Base-by-base conservation (phyloP, 1,140 invertebrate genomes). In the Drosophila busckii region DNA sequence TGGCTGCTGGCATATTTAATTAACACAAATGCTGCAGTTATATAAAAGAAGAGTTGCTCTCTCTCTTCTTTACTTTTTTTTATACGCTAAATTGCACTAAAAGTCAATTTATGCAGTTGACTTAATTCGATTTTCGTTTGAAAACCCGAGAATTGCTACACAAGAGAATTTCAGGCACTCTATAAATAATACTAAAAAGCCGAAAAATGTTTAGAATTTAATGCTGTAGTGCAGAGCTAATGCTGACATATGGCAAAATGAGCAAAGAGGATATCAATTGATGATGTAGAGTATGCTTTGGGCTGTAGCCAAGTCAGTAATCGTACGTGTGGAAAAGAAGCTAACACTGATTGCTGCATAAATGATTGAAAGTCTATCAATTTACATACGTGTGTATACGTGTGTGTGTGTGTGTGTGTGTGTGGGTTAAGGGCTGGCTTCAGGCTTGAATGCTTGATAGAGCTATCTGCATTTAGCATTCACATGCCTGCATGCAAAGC, bases 101-200 rank as follows among this genome's bases (percentile, higher is more conserved):
- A 80, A 78, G 67, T 73, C 73, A 71, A 64, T 80, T 80, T 71
- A 80, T 78, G 64, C 71, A 78, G 67, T 78, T 71, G 73, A 78
- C 68, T 78, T 78, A 71, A 78, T 78, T 78, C 63, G 68, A 71
- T 80, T 78, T 63, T 69, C 46, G 54, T 44, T 40, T 56, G 31
- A 28, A 78, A 75, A 69, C 66, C 65, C 56, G 34, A 22, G 34
- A 42, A 76, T 65, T 32, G 34, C 13, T 19, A 17, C 4, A 4
- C 1, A 3, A 17, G n/a, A n/a, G n/a, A n/a, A n/a, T n/a, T n/a
- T 28, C 5, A 16, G 5, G 15, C 15, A 22, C 9, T 38, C 12
- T 16, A 28, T n/a, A n/a, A 12, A 25, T 8, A 12, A 4, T 0
- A 22, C 9, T 19, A 31, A 32, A 17, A 25, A n/a, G n/a, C n/a